phyloP scores from a whole-genome alignment of 1,140 invertebrate genomes.

The Atta cephalotes region DNA sequence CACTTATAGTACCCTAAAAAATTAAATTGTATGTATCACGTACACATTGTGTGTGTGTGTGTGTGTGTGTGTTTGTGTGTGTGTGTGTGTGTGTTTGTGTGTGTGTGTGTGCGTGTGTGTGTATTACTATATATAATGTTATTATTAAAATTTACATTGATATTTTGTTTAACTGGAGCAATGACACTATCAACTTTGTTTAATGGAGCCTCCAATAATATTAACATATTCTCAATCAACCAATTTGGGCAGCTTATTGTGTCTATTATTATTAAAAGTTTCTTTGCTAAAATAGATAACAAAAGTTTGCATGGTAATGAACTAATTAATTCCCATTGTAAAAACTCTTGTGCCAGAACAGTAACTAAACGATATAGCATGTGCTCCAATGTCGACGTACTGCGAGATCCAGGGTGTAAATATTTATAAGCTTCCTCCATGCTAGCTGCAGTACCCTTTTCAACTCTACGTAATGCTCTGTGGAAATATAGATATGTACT shows the following conservation, averaged over 20 bases:
- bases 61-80: no score
- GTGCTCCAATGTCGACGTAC: constrained; percentile 85
- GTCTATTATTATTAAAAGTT: constrained; percentile 83
- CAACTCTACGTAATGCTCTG: constrained; percentile 80
- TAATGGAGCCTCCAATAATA: constrained; percentile 66
- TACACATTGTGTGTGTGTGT: no score
- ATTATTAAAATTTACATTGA: constrained; percentile 40
- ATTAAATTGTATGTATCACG: constrained; percentile 12
- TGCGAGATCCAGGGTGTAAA: constrained; percentile 84
- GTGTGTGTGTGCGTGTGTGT: no score
- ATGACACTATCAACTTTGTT: constrained; percentile 1
- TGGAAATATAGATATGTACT: constrained; percentile 32
- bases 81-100: no score
- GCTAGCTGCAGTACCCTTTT: constrained; percentile 78
- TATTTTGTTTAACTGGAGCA: constrained; percentile 41
- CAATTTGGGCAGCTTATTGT: constrained; percentile 78
- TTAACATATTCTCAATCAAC: constrained; percentile 76
- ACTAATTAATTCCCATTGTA: constrained; percentile 89
- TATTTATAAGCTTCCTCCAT: constrained; percentile 83
- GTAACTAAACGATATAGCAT: constrained; percentile 87
- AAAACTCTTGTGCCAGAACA: constrained; percentile 88
- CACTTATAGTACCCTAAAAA: constrained; percentile 74
- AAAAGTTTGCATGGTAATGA: constrained; percentile 89
- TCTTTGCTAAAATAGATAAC: constrained; percentile 88
- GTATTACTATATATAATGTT: neutral